A percentile compares a stretch with the other conserved stretches of the same genome.
Conservation (phyloP, 1,140 invertebrate genomes). For the Ooceraea biroi region DNA sequence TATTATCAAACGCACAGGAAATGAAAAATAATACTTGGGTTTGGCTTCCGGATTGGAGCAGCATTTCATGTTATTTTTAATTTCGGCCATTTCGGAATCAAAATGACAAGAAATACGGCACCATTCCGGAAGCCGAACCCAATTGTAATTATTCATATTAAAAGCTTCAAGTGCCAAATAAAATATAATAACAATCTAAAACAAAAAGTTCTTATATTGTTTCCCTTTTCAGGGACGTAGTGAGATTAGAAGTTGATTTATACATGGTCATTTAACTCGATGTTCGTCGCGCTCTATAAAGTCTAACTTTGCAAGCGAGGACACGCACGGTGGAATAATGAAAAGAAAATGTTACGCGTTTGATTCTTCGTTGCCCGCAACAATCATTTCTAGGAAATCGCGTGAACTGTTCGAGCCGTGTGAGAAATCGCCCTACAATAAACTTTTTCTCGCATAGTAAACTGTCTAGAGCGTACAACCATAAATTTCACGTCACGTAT, state of each 20-base stretch:
- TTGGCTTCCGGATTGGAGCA: too few relatives aligned
- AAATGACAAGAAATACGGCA: too few relatives aligned
- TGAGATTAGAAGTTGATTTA: neutral
- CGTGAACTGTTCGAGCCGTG: neutral
- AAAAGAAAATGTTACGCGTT: neutral
- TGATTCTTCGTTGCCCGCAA: neutral
- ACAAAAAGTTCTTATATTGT: neutral
- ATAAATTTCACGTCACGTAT: conserved; percentile 35
- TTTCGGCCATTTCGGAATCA: too few relatives aligned
- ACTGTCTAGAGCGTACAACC: neutral
- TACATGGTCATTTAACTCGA: neutral
- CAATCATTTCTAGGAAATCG: neutral
- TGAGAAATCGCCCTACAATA: neutral
- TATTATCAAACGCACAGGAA: neutral
- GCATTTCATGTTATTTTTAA: too few relatives aligned
- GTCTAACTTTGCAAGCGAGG: neutral
- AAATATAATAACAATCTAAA: too few relatives aligned
- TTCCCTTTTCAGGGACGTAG: neutral
- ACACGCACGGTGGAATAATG: neutral
- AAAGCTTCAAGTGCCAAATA: neutral
- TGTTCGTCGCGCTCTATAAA: neutral
- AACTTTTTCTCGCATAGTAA: neutral
- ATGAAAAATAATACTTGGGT: neutral
- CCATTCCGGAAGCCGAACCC: too few relatives aligned
- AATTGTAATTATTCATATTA: neutral